A percentile compares a stretch with the other conserved stretches of the same genome.
These are phyloP conservation scores for Tenebrio molitor DNA, from an alignment of 1,140 invertebrate genomes.

Conservation along the genomic window DNA sequence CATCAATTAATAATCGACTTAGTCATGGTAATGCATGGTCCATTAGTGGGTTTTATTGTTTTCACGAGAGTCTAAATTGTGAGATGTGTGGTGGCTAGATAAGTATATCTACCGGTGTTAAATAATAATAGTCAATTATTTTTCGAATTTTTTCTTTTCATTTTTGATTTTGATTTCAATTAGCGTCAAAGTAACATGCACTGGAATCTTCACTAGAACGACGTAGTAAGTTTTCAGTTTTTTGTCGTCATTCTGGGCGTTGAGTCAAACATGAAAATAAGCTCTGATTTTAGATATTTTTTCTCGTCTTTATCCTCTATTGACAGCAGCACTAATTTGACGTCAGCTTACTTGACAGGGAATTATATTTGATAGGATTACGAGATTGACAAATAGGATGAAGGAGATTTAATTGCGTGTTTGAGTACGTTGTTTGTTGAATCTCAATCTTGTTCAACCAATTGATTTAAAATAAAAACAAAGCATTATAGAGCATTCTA, in stretches of 20 bases:
- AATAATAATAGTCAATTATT: too few relatives aligned
- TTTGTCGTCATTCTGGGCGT: neutral
- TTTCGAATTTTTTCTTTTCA: too few relatives aligned
- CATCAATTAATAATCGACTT: slow-evolving; percentile 42
- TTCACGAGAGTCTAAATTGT: neutral
- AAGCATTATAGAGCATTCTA: neutral
- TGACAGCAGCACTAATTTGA: slow-evolving; percentile 59
- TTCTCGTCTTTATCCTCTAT: slow-evolving; percentile 42
- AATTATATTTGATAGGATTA: slow-evolving; percentile 63
- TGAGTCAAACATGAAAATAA: slow-evolving; percentile 20
- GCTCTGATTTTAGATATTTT: slow-evolving; percentile 23
- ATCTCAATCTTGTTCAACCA: slow-evolving; percentile 46
- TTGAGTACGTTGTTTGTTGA: slow-evolving; percentile 52
- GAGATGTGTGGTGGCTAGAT: too few relatives aligned
- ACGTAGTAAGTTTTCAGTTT: too few relatives aligned
- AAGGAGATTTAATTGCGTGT: slow-evolving; percentile 59
- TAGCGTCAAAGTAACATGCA: too few relatives aligned
- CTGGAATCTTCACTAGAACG: too few relatives aligned
- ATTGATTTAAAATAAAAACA: slow-evolving; percentile 47
- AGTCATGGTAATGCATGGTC: slow-evolving; percentile 25
- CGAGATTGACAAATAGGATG: slow-evolving; percentile 62
- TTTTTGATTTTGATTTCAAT: too few relatives aligned
- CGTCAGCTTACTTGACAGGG: slow-evolving; percentile 56
- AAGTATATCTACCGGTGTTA: too few relatives aligned
- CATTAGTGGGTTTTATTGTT: slow-evolving; percentile 31